Evolutionary conservation across 2,888 invertebrate genomes (phyloP).

Genomic region (Drosophila quinaria): DNA sequence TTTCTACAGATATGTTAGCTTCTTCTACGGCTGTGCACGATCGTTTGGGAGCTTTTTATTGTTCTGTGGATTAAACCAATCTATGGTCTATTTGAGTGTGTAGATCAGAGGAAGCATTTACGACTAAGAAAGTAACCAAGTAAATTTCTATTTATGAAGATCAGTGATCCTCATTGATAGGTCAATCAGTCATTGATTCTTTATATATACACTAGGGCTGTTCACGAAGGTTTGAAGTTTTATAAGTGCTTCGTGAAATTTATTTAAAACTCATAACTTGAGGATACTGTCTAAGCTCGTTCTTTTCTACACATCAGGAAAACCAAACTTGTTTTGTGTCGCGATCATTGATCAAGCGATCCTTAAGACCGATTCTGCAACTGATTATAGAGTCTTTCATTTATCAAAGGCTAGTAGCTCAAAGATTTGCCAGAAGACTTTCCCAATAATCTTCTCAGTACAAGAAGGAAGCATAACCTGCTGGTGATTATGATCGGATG

Average conservation of each 20-base stretch:
- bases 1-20: too few relatives aligned
- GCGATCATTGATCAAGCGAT: background rate
- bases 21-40: too few relatives aligned
- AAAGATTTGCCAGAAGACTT: background rate
- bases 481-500: slow-evolving; percentile 11
- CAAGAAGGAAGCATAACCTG: slow-evolving; percentile 7
- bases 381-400: background rate
- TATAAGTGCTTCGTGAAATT: background rate
- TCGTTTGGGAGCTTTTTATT: too few relatives aligned
- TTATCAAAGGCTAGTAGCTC: background rate
- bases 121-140: background rate
- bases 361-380: background rate
- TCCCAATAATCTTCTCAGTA: background rate
- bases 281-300: background rate
- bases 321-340: background rate
- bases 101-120: background rate
- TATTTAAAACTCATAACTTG: background rate
- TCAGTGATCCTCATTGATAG: background rate
- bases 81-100: background rate
- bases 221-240: background rate
- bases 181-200: too few relatives aligned
- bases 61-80: too few relatives aligned
- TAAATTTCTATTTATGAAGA: too few relatives aligned
- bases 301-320: background rate
- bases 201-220: background rate